Evolutionary conservation across 2,797 vertebrate species (phyloP), one percentile per base, ranked within the genome.

Genomic region (Mus caroli): DNA sequence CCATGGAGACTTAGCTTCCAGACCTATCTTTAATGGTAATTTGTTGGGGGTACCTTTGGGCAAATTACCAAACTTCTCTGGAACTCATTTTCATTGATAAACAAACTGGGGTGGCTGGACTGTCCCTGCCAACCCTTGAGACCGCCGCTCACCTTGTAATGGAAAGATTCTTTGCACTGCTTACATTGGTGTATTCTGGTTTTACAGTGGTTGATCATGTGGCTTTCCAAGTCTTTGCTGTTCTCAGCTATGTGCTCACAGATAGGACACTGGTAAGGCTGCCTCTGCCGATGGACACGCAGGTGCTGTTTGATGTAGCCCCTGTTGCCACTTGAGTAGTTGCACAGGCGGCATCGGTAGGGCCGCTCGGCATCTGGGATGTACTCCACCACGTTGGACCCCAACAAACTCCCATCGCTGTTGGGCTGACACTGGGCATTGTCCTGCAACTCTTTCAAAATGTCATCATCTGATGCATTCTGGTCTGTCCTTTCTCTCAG

Each of bases 191-290:
- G 99, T 98, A 98, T 99, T 97, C 99, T 99, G 58, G 98, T 99
- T 98, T 99, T 99, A 98, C 99, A 99, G 98, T 99, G 99, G 98
- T 99, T 99, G 98, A 99, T 99, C 99, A 99, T 99, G 97, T 99
- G 99, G 96, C 98, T 99, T 98, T 99, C 99, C 94, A 99, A 98
- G 97, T 99, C 99, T 89, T 99, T 99, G 94, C 99, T 99, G 97
- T 99, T 98, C 2, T 98, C 96, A 0, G 99, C 99, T 19, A 99
- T 98, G 98, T 99, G 99, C 95, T 99, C 99, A 60, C 99, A 99
- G 98, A 99, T 99, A 10, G 99, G 99, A 97, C 99, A 99, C 98
- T 99, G 99, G 94, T 99, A 99, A 0, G 99, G 99, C 98, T 99
- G 99, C 79, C 99, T 98, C 98, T 99, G 99, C 37, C 99, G 98